Evolutionary conservation across 2,888 invertebrate species (phyloP).

Genomic region (Trachelus troglodyta): DNA sequence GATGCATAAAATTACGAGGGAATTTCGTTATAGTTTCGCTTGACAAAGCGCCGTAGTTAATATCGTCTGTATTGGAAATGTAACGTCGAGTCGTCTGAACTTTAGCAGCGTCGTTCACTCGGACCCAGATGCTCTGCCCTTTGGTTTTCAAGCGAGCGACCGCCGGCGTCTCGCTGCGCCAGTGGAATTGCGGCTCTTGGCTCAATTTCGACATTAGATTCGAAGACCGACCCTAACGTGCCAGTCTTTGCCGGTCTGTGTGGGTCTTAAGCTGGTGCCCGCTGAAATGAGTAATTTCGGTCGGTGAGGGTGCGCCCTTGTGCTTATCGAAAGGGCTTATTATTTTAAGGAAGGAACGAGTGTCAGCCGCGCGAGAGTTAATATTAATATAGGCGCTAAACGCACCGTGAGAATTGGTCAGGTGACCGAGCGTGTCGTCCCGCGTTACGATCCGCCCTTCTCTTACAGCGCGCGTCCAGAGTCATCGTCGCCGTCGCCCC

Average conservation of each 20-base stretch:
- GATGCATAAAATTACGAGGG: constrained; percentile 66
- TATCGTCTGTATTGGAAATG: constrained; percentile 42
- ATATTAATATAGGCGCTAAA: constrained; percentile 54
- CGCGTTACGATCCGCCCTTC: not conserved
- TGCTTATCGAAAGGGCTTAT: constrained; percentile 28
- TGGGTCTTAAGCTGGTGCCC: too few species aligned
- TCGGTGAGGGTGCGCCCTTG: not conserved
- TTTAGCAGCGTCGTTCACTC: too few species aligned
- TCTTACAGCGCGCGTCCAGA: not conserved
- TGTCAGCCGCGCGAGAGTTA: constrained; percentile 32
- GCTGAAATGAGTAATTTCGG: too few species aligned
- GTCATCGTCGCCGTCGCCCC: too few species aligned
- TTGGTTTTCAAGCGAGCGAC: too few species aligned
- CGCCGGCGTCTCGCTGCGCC: too few species aligned
- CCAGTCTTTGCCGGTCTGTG: too few species aligned
- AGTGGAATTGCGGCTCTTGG: too few species aligned
- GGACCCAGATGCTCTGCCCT: too few species aligned
- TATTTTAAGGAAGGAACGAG: constrained; percentile 36
- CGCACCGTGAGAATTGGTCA: constrained; percentile 59
- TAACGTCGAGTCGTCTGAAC: not conserved
- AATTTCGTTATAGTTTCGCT: constrained; percentile 66
- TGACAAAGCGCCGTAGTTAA: constrained; percentile 64
- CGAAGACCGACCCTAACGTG: too few species aligned
- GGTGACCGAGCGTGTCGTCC: constrained; percentile 39
- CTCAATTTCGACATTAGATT: not conserved